A percentile compares a stretch with the other conserved stretches of the same genome.
Evolutionary conservation across 2,888 invertebrate species (phyloP).

Genomic region (Himalopsyche kuldschensis): DNA sequence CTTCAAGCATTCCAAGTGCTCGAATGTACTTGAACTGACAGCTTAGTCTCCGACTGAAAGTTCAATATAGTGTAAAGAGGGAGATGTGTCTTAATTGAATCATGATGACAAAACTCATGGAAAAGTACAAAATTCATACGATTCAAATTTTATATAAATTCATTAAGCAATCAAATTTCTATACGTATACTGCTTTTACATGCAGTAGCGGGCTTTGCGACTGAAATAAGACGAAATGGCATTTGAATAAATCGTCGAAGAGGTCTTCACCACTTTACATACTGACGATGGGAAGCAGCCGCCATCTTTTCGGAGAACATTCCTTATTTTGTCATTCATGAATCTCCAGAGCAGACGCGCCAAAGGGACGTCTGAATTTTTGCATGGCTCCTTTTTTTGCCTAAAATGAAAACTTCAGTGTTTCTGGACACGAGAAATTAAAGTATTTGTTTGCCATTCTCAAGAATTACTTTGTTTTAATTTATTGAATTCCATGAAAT

Average conservation of each 20-base stretch:
- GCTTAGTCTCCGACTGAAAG: too few relatives aligned
- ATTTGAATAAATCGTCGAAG: slow-evolving; percentile 24
- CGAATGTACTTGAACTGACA: too few relatives aligned
- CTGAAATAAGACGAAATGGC: slow-evolving; percentile 9
- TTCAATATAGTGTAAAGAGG: too few relatives aligned
- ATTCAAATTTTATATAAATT: too few relatives aligned
- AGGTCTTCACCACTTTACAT: slow-evolving; percentile 12
- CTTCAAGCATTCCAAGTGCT: too few relatives aligned
- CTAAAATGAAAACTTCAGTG: neutral
- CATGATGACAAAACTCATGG: too few relatives aligned
- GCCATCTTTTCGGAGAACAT: neutral
- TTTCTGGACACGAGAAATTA: neutral
- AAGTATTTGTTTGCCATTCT: neutral
- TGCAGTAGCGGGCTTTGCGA: neutral
- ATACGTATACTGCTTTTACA: too few relatives aligned
- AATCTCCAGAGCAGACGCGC: neutral
- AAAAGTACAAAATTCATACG: too few relatives aligned
- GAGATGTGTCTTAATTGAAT: too few relatives aligned
- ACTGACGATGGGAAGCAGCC: slow-evolving; percentile 3
- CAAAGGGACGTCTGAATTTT: neutral
- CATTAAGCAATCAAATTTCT: too few relatives aligned
- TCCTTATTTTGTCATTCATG: neutral
- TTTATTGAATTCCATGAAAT: neutral
- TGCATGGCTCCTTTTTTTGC: neutral
- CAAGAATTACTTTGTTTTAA: neutral